phyloP scores from a whole-genome alignment of 2,888 invertebrate species.

The Corbicula japonica region DNA sequence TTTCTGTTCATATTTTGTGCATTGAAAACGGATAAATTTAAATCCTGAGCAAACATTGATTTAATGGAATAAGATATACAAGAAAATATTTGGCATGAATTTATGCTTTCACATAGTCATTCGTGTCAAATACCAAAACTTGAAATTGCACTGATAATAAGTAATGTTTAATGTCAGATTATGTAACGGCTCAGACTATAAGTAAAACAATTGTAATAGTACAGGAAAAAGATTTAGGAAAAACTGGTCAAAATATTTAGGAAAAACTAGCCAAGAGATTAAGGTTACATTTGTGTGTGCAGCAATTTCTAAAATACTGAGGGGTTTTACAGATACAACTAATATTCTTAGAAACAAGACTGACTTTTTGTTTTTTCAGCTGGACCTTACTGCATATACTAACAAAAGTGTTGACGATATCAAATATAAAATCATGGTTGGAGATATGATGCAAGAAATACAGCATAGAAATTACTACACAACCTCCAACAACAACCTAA shows the following conservation, averaged over 20 bases:
- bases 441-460: neutral
- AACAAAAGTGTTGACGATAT: conserved; percentile 5
- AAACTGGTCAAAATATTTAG: no score
- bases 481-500: neutral
- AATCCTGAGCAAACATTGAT: neutral
- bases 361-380: neutral
- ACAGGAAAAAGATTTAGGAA: no score
- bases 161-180: no score
- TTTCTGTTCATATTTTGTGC: neutral
- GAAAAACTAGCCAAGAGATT: no score
- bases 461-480: neutral
- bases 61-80: neutral
- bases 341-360: neutral
- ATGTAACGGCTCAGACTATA: no score
- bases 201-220: no score
- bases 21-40: neutral
- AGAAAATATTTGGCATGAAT: neutral
- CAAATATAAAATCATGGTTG: neutral
- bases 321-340: neutral
- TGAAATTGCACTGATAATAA: no score
- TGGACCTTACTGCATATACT: neutral
- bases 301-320: no score
- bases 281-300: no score
- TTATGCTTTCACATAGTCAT: no score
- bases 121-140: no score